Evolutionary conservation across 2,888 invertebrate species (phyloP).

Genomic region (Ashinkailepas kermadecensis): DNA sequence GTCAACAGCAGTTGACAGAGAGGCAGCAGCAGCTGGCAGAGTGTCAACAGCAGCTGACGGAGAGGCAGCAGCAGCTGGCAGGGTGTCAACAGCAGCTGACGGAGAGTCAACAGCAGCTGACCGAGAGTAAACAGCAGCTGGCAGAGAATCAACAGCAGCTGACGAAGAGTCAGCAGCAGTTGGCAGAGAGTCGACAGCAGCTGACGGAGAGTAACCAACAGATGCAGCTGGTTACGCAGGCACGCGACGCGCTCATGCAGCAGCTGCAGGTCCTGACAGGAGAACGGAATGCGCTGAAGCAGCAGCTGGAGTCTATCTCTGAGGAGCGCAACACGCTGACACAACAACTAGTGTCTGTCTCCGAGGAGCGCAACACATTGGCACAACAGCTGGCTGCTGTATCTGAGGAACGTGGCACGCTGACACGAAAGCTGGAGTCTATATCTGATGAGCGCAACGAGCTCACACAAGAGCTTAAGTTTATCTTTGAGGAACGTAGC

Average conservation of each 20-base stretch:
- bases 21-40: neutral
- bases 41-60: neutral
- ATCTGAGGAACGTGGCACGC: neutral
- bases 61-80: neutral
- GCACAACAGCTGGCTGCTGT: neutral
- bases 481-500: neutral
- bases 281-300: neutral
- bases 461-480: neutral
- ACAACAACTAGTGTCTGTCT: neutral
- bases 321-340: neutral
- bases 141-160: neutral
- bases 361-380: neutral
- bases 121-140: neutral
- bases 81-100: neutral
- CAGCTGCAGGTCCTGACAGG: neutral
- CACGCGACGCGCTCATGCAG: too few relatives aligned
- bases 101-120: neutral
- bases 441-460: neutral
- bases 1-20: neutral
- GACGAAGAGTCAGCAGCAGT: neutral
- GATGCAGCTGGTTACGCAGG: neutral
- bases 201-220: neutral
- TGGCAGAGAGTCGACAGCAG: neutral
- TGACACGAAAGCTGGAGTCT: neutral
- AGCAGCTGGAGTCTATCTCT: neutral